Conservation (phyloP, 2,797 vertebrate species). For the Tarsius wallacei region DNA sequence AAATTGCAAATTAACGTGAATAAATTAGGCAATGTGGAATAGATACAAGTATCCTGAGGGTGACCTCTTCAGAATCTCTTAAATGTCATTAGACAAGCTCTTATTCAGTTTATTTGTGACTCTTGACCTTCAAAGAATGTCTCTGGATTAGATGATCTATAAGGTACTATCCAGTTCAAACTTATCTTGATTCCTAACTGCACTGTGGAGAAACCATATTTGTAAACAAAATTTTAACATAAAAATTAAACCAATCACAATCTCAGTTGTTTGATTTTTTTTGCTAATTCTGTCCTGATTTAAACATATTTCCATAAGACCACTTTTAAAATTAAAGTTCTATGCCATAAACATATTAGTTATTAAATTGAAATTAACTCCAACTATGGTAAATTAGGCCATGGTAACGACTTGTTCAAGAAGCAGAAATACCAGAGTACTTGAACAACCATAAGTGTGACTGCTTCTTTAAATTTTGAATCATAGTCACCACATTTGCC, state of each 20-base stretch:
- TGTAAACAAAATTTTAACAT: constrained; percentile 5
- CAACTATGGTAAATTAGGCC: not conserved
- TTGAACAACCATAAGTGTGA: not conserved
- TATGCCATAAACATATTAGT: not conserved
- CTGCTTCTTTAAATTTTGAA: not conserved
- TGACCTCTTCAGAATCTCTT: not conserved
- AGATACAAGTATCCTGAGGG: not conserved
- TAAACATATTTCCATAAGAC: not conserved
- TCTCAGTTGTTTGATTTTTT: not conserved
- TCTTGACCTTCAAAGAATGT: not conserved
- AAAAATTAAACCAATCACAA: not conserved
- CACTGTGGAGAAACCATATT: not conserved
- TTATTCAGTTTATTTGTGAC: not conserved
- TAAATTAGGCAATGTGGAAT: not conserved
- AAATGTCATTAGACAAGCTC: not conserved
- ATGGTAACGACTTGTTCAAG: not conserved
- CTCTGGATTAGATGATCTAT: not conserved
- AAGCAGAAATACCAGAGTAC: not conserved
- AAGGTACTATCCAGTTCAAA: not conserved
- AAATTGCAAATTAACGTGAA: not conserved
- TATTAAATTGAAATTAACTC: not conserved
- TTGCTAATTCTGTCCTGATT: not conserved
- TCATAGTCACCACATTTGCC: not conserved
- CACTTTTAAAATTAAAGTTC: not conserved
- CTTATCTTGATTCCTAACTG: not conserved